Evolutionary conservation across 2,113 vertebrate genomes (phyloP).

Genomic region (Paracanthobrama guichenoti): DNA sequence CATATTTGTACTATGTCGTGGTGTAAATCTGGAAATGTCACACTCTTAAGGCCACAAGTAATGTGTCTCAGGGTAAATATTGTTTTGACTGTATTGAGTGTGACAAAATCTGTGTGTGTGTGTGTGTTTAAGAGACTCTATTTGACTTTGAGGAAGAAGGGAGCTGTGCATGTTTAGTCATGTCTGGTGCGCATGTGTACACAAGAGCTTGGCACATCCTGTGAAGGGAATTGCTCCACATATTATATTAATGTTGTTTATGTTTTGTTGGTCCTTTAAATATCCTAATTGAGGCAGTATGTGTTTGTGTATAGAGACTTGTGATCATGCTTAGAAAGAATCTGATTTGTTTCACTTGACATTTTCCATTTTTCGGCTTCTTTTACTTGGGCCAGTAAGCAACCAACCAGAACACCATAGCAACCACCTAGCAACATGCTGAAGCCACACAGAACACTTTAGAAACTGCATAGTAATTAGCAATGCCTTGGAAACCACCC

Average conservation of each 20-base stretch:
- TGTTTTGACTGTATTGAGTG: not conserved
- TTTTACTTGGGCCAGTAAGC: not conserved
- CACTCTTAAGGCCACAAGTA: not conserved
- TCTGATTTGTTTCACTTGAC: too few species aligned
- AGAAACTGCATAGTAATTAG: not conserved
- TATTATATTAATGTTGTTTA: slow-evolving; percentile 5
- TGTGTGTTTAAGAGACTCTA: slow-evolving; percentile 11
- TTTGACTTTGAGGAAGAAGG: slow-evolving; percentile 31
- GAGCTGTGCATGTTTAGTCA: slow-evolving; percentile 23
- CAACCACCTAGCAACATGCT: not conserved
- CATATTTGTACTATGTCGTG: not conserved
- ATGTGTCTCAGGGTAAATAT: not conserved
- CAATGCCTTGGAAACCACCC: not conserved
- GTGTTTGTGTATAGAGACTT: not conserved
- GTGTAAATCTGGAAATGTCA: slow-evolving; percentile 19
- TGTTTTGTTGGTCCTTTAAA: not conserved
- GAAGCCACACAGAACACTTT: not conserved
- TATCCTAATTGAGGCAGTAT: not conserved
- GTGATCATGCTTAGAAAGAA: not conserved
- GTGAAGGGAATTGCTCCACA: not conserved
- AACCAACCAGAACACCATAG: not conserved
- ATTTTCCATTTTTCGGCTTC: not conserved
- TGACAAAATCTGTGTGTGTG: not conserved
- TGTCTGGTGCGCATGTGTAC: slow-evolving; percentile 35
- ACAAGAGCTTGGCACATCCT: not conserved